phyloP scores from a whole-genome alignment of 2,113 vertebrate species.

The Malaclemys terrapin region DNA sequence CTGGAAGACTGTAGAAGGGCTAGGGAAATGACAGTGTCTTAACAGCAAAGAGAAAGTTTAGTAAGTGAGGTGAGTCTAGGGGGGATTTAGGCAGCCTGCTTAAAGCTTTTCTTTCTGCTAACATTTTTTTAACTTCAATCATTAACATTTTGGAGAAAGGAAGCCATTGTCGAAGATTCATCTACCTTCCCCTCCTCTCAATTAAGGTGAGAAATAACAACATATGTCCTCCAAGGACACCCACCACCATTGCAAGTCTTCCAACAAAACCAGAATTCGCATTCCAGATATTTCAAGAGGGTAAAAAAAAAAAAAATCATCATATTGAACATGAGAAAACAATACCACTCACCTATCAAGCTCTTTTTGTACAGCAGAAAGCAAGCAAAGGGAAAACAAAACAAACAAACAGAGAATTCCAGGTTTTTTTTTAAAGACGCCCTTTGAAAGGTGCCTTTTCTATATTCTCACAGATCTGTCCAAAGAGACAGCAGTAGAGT shows the following conservation, averaged over 20 bases:
- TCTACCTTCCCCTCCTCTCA: neutral
- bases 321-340: neutral
- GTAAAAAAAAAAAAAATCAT: neutral
- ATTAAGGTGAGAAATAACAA: neutral
- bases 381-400: neutral
- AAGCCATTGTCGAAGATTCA: neutral
- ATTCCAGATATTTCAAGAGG: neutral
- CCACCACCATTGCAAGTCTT: neutral
- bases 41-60: neutral
- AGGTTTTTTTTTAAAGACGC: neutral
- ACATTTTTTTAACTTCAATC: neutral
- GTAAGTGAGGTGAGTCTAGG: neutral
- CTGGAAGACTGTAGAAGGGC: neutral
- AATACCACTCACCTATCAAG: neutral
- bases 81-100: neutral
- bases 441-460: neutral
- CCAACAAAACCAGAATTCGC: neutral
- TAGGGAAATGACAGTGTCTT: neutral
- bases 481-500: neutral
- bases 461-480: neutral
- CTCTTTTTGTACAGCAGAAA: neutral
- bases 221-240: neutral
- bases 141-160: neutral
- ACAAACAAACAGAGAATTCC: neutral
- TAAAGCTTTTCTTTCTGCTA: neutral